phyloP scores from a whole-genome alignment of 2,797 vertebrate genomes.

The Gallinago solitaria region DNA sequence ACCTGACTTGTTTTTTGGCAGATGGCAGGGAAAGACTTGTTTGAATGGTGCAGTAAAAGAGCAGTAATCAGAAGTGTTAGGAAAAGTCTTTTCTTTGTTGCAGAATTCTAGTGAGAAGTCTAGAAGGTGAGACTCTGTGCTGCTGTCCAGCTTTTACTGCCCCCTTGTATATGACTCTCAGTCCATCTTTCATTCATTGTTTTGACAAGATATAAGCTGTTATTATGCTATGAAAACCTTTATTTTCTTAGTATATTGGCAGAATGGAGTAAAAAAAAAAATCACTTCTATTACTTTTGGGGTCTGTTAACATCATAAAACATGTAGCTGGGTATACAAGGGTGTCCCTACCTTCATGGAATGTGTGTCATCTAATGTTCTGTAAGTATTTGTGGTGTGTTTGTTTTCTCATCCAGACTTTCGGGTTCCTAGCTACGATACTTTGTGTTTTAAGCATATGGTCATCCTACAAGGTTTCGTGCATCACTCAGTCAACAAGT shows the following conservation, averaged over 20 bases:
- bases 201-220: background rate
- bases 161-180: background rate
- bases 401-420: slow-evolving; percentile 79
- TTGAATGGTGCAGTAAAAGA: background rate
- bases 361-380: slow-evolving; percentile 25
- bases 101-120: background rate
- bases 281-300: background rate
- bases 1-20: slow-evolving; percentile 8
- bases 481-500: slow-evolving; percentile 87
- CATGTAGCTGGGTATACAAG: background rate
- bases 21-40: background rate
- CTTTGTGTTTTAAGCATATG: slow-evolving; percentile 88
- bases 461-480: slow-evolving; percentile 90
- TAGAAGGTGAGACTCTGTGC: background rate
- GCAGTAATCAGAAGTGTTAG: background rate
- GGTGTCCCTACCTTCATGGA: background rate
- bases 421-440: slow-evolving; percentile 90
- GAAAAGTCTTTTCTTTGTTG: background rate
- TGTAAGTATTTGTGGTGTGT: slow-evolving; percentile 23
- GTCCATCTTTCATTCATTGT: background rate
- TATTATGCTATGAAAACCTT: background rate
- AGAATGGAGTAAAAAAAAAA: background rate
- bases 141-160: background rate
- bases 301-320: background rate
- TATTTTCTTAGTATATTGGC: background rate